A percentile compares a stretch with the other conserved stretches of the same genome.
phyloP scores from a whole-genome alignment of 2,888 invertebrate genomes.

The Lamellibrachia columna region DNA sequence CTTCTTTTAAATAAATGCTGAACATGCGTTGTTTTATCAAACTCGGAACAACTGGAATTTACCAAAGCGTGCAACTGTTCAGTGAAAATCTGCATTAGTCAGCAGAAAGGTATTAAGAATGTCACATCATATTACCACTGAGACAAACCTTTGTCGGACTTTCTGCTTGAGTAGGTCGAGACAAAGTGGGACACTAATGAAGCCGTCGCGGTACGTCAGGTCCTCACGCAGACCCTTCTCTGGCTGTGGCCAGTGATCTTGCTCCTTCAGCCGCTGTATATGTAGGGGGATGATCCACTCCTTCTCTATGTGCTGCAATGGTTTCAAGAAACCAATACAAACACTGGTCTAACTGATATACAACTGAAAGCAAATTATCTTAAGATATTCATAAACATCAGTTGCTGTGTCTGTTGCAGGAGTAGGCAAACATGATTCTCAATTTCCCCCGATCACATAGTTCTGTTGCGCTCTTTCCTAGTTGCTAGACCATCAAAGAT shows the following conservation, averaged over 20 bases:
- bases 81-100: too few species aligned
- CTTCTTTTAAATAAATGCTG: too few species aligned
- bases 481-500: too few species aligned
- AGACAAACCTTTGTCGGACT: constrained; percentile 8
- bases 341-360: not conserved
- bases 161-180: constrained; percentile 16
- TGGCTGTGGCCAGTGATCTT: not conserved
- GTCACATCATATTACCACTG: not conserved
- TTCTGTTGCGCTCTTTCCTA: too few species aligned
- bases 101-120: too few species aligned
- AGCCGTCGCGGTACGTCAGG: not conserved
- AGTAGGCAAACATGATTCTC: too few species aligned
- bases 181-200: not conserved
- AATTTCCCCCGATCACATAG: too few species aligned
- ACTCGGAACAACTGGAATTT: too few species aligned
- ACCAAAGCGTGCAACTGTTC: not conserved
- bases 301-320: not conserved
- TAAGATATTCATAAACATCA: too few species aligned
- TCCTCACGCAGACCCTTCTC: not conserved
- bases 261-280: not conserved
- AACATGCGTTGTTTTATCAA: too few species aligned
- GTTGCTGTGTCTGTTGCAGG: too few species aligned
- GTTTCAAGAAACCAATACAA: too few species aligned
- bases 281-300: constrained; percentile 4
- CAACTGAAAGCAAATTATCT: not conserved